Percentiles rank a stretch among this genome's conserved stretches.
Evolutionary conservation across 2,113 vertebrate species (phyloP).

Genomic region (Nycticebus coucang): DNA sequence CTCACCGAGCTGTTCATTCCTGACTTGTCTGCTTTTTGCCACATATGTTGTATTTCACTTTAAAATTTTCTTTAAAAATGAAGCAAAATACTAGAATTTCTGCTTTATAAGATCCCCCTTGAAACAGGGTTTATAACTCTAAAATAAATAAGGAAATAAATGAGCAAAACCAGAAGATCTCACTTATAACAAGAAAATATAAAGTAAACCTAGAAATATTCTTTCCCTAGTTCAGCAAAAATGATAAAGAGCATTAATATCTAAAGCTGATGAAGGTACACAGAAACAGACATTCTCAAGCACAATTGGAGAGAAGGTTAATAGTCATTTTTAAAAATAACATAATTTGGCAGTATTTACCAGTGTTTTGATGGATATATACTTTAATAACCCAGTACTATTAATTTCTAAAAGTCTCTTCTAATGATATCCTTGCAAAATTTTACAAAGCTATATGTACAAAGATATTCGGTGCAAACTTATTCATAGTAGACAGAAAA

Average conservation of each 20-base stretch:
- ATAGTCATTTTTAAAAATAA: background rate
- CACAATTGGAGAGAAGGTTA: background rate
- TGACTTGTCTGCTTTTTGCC: background rate
- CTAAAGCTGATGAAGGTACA: background rate
- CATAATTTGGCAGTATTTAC: background rate
- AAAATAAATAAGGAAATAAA: background rate
- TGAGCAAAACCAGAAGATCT: background rate
- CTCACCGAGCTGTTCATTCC: background rate
- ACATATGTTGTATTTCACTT: background rate
- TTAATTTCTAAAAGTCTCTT: background rate
- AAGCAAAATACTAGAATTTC: background rate
- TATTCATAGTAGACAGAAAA: background rate
- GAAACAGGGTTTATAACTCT: background rate
- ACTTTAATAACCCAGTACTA: background rate
- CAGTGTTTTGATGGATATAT: background rate
- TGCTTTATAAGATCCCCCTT: background rate
- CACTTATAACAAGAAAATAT: background rate
- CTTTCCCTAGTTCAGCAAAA: background rate
- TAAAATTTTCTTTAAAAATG: background rate
- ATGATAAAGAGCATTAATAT: background rate
- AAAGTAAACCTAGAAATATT: background rate
- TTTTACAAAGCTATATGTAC: background rate
- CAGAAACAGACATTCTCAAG: background rate
- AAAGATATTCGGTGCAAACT: background rate
- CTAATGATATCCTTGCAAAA: background rate